A percentile compares a stretch with the other conserved stretches of the same genome.
phyloP scores from a whole-genome alignment of 2,888 invertebrate species.

The Smittia sp. region DNA sequence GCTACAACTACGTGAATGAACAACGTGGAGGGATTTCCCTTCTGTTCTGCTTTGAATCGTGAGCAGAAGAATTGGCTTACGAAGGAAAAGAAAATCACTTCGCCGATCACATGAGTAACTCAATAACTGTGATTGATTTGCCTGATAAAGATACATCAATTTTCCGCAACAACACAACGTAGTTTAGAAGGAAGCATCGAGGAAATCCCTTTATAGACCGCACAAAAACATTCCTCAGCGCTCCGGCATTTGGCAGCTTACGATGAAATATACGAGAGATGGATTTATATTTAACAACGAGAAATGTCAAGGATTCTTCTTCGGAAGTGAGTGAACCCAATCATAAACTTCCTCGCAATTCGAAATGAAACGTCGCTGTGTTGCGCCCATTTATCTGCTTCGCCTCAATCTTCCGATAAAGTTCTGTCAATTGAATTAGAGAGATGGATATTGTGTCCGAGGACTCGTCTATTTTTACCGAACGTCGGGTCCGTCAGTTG shows the following conservation, averaged over 20 bases:
- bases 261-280: neutral
- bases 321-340: neutral
- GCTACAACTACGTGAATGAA: neutral
- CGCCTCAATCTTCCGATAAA: neutral
- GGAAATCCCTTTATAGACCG: neutral
- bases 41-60: neutral
- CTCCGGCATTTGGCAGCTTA: neutral
- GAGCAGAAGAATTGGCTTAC: neutral
- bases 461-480: neutral
- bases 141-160: constrained; percentile 9
- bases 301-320: neutral
- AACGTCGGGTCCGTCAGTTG: neutral
- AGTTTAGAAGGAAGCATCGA: neutral
- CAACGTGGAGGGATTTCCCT: neutral
- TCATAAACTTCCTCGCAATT: neutral
- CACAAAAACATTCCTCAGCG: neutral
- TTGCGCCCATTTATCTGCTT: neutral
- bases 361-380: neutral
- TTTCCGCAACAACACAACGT: neutral
- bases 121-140: constrained; percentile 3
- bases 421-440: neutral
- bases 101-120: neutral
- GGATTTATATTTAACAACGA: constrained; percentile 6
- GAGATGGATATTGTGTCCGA: neutral
- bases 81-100: neutral